These are phyloP conservation scores for Argopecten irradians DNA, from an alignment of 1,140 invertebrate genomes.

Conservation along the genomic window DNA sequence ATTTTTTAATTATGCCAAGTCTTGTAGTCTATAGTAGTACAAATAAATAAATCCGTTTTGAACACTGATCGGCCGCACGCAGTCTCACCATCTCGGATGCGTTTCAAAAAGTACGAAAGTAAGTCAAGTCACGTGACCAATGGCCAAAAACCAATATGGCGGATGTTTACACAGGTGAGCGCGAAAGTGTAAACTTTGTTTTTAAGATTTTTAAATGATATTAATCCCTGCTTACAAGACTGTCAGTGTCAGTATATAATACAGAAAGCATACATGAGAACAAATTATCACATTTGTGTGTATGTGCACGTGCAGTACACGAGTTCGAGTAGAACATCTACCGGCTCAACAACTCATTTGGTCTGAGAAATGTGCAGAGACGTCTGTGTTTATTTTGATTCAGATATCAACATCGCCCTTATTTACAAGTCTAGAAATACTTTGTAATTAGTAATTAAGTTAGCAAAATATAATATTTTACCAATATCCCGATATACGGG, in stretches of 20 bases:
- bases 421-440: background rate
- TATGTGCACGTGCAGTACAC: background rate
- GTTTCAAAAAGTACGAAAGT: background rate
- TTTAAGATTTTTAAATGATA: conserved; percentile 31
- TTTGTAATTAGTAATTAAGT: background rate
- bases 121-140: conserved; percentile 7
- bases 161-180: conserved; percentile 52
- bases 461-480: background rate
- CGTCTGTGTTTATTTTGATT: background rate
- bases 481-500: background rate
- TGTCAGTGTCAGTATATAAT: conserved; percentile 19
- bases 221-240: background rate
- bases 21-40: too few species aligned
- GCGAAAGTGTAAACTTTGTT: conserved; percentile 31
- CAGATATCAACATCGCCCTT: background rate
- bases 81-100: background rate
- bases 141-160: conserved; percentile 41
- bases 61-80: too few species aligned
- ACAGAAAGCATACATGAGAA: background rate
- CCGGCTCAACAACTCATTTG: background rate
- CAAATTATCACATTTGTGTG: background rate
- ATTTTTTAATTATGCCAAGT: too few species aligned
- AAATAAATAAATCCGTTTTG: too few species aligned
- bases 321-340: background rate
- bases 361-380: background rate